Evolutionary conservation across 1,140 invertebrate genomes (phyloP).

Genomic region (Daktulosphaira vitifoliae): DNA sequence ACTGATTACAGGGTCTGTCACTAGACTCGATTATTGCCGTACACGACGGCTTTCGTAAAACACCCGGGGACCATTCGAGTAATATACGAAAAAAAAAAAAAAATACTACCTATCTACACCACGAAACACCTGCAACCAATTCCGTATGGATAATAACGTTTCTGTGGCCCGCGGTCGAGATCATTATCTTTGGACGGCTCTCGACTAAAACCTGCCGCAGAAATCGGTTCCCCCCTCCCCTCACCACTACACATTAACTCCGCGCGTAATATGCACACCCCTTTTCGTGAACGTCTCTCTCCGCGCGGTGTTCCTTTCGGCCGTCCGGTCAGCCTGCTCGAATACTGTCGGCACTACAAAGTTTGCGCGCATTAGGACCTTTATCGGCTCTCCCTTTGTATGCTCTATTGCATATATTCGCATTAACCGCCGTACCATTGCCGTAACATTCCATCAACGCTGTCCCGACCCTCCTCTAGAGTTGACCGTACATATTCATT

Average conservation of each 20-base stretch:
- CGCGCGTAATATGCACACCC: not conserved
- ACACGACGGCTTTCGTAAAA: not conserved
- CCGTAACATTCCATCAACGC: too few relatives aligned
- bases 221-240: not conserved
- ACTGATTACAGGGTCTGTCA: constrained; percentile 33
- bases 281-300: too few relatives aligned
- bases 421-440: too few relatives aligned
- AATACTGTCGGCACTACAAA: not conserved
- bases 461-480: too few relatives aligned
- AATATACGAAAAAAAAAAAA: not conserved
- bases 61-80: not conserved
- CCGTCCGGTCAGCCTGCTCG: not conserved
- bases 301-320: not conserved
- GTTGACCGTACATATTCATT: too few relatives aligned
- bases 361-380: not conserved
- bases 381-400: not conserved
- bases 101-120: constrained; percentile 13
- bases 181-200: constrained; percentile 28
- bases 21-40: constrained; percentile 1
- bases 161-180: constrained; percentile 27
- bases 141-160: constrained; percentile 24
- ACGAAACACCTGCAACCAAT: constrained; percentile 33
- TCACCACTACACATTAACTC: constrained; percentile 1
- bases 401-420: too few relatives aligned
- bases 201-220: not conserved